Base-by-base conservation (phyloP, 2,888 invertebrate genomes). In the Lottia scabra region DNA sequence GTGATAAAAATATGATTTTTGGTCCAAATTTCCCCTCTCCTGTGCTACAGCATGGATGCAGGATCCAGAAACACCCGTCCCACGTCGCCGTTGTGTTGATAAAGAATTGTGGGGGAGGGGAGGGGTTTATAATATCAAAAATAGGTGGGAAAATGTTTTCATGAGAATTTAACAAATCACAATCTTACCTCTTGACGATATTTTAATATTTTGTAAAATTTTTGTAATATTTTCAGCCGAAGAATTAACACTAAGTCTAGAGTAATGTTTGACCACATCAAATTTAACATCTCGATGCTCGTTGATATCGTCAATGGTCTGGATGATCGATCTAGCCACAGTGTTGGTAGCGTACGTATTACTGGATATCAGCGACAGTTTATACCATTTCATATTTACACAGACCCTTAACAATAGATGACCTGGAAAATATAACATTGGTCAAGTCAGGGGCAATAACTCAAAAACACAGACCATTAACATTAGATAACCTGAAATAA, bases 161-260 rank as follows among this genome's bases (percentile, higher is more conserved):
- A n/a, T n/a, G n/a, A n/a, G n/a, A 30, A 30, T 19, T 30, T 0
- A 16, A 62, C 62, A 38, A 16, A 65, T 38, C 16, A n/a, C 12
- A 6, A 2, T 73, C 84, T 72, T 75, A 87, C 87, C 80, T 81
- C 87, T 80, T 3, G 83, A 84, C 71, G 86, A 85, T 27, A 74
- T 68, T 67, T 80, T 84, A 64, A 86, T 81, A 19, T 66, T 73
- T 15, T 69, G 72, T 16, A 79, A 78, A 65, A 83, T 81, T 15
- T 23, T 38, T n/a, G 77, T 77, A 10, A 85, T 80, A 16, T 68
- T 66, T 0, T 27, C 46, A 0, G 44, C 65, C 2, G 71, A 72
- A 8, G 73, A 75, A 43, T 76, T 76, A 0, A 44, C 65, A 26
- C 64, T 75, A 16, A 82, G 75, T 12, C 72, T 72, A 26, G 72